Conservation (phyloP, 2,797 vertebrate genomes). For the Philypnodon macrostomus region DNA sequence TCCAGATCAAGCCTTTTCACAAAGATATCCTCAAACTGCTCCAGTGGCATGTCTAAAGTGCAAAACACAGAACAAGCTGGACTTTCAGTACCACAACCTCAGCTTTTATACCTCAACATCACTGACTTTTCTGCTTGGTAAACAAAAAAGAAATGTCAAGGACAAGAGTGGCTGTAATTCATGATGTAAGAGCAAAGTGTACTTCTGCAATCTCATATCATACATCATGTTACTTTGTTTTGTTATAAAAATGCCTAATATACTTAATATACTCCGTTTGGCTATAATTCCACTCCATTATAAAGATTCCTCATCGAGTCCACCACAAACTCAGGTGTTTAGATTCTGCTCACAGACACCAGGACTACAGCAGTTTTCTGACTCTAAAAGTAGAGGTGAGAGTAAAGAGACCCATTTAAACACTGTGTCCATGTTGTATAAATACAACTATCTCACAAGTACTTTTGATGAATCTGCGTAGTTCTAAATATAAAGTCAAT, state of each 20-base stretch:
- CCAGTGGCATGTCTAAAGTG: not conserved
- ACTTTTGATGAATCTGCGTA: constrained; percentile 13
- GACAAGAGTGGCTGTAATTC: too few relatives aligned
- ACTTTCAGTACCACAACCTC: not conserved
- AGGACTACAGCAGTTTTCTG: not conserved
- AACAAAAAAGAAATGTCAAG: too few relatives aligned
- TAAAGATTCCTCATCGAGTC: not conserved
- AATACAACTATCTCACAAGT: constrained; percentile 2
- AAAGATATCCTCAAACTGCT: not conserved
- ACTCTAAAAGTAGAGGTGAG: constrained; percentile 22
- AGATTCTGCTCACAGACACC: too few relatives aligned
- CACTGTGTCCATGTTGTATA: constrained; percentile 1
- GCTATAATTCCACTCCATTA: not conserved
- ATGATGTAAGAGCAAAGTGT: too few relatives aligned
- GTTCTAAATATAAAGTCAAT: constrained; percentile 15
- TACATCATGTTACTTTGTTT: too few relatives aligned
- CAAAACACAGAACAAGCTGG: not conserved
- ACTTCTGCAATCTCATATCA: too few relatives aligned
- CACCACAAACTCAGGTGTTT: too few relatives aligned
- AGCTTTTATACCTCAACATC: too few relatives aligned
- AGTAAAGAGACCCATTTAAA: constrained; percentile 11
- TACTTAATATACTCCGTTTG: too few relatives aligned
- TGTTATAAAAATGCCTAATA: too few relatives aligned
- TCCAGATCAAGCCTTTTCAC: constrained; percentile 4
- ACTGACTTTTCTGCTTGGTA: too few relatives aligned